Percentiles rank a stretch among this genome's conserved stretches.
phyloP scores from a whole-genome alignment of 2,888 invertebrate genomes.

The Empis livida region DNA sequence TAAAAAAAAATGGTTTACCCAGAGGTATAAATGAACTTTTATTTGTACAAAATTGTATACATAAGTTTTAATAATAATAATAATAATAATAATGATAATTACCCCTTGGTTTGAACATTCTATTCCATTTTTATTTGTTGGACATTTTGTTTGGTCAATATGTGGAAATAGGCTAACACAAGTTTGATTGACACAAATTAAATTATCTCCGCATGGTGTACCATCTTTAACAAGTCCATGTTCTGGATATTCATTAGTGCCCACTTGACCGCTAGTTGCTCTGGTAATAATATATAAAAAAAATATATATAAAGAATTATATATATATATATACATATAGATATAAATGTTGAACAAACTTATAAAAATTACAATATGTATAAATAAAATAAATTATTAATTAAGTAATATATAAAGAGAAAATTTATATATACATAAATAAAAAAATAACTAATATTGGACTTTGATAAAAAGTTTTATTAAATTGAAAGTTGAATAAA shows the following conservation, averaged over 20 bases:
- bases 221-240: slow-evolving; percentile 87
- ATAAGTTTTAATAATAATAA: neutral
- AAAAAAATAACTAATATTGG: no score
- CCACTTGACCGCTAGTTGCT: slow-evolving; percentile 58
- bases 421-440: no score
- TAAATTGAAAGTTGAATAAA: no score
- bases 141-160: slow-evolving; percentile 78
- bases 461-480: no score
- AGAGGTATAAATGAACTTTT: no score
- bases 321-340: no score
- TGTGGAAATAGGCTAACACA: slow-evolving; percentile 77
- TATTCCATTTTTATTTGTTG: slow-evolving; percentile 71
- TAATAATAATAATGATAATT: slow-evolving; percentile 36
- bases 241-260: slow-evolving; percentile 51
- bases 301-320: neutral
- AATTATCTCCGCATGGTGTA: slow-evolving; percentile 83
- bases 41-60: neutral
- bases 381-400: no score
- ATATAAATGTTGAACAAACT: neutral
- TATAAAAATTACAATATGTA: neutral
- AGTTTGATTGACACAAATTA: slow-evolving; percentile 89
- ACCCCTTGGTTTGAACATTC: slow-evolving; percentile 96
- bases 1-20: no score
- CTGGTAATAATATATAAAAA: slow-evolving; percentile 35
- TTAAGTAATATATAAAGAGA: no score